Conservation (phyloP, 2,113 vertebrate species). For the Phalacrocorax brasilianus region DNA sequence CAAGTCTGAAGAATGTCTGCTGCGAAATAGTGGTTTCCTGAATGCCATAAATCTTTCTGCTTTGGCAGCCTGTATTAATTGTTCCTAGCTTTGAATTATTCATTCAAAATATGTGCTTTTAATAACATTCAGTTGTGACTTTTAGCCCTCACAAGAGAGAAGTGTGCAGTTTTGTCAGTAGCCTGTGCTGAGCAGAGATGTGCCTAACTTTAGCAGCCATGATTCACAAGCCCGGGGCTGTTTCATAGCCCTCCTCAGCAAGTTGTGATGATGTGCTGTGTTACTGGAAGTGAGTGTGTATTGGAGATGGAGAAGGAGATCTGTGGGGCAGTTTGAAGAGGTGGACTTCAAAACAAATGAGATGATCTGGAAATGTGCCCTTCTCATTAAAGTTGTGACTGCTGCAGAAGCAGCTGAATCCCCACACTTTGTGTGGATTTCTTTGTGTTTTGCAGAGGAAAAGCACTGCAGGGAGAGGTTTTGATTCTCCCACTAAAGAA, state of each 20-base stretch:
- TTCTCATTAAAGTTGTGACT: not conserved
- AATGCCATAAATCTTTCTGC: conserved; percentile 10
- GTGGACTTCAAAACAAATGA: not conserved
- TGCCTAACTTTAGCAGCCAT: not conserved
- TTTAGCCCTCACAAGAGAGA: not conserved
- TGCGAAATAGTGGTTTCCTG: conserved; percentile 34
- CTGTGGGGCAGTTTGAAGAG: not conserved
- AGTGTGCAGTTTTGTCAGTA: not conserved
- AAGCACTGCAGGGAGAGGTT: not conserved
- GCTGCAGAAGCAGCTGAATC: not conserved
- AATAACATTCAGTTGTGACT: not conserved
- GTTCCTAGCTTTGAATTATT: not conserved
- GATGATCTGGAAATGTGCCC: not conserved
- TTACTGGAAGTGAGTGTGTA: accelerated
- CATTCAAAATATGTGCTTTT: not conserved
- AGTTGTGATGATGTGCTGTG: not conserved
- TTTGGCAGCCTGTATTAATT: conserved; percentile 11
- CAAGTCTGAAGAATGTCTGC: conserved; percentile 2
- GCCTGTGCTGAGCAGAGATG: not conserved
- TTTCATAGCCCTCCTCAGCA: not conserved
- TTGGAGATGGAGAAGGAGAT: not conserved
- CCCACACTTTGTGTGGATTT: not conserved
- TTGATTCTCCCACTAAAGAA: not conserved
- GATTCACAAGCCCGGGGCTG: not conserved
- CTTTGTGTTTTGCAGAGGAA: not conserved